Conservation (phyloP, 2,113 vertebrate genomes). For the Ranitomeya imitator region DNA sequence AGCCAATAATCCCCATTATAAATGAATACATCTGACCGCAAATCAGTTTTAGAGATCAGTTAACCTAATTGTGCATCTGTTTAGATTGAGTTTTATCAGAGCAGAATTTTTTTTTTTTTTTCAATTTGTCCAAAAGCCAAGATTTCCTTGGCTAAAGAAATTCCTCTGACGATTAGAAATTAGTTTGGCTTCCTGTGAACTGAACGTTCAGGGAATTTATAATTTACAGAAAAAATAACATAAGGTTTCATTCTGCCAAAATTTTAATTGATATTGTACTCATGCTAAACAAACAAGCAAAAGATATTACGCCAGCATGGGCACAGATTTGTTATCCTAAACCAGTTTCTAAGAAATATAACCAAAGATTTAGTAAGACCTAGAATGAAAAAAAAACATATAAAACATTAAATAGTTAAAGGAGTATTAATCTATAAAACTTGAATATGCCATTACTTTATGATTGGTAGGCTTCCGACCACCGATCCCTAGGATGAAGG, state of each 20-base stretch:
- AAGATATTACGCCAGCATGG: neutral
- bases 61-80: conserved; percentile 2
- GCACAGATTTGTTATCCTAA: neutral
- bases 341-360: neutral
- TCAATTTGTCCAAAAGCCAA: neutral
- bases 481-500: too few relatives aligned
- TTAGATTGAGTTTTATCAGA: neutral
- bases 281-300: neutral
- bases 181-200: neutral
- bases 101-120: neutral
- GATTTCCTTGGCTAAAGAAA: conserved; percentile 2
- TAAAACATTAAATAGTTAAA: too few relatives aligned
- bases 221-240: neutral
- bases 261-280: neutral
- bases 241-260: neutral
- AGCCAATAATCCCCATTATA: neutral
- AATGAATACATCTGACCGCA: conserved; percentile 8
- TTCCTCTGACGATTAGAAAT: conserved; percentile 3
- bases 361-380: too few relatives aligned
- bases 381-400: too few relatives aligned
- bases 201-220: neutral
- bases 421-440: too few relatives aligned
- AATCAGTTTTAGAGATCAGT: neutral
- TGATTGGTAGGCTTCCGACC: too few relatives aligned
- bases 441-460: too few relatives aligned